Evolutionary conservation across 2,888 invertebrate species (phyloP), one percentile per base, ranked within the genome.

Genomic region (Acleris holmiana): DNA sequence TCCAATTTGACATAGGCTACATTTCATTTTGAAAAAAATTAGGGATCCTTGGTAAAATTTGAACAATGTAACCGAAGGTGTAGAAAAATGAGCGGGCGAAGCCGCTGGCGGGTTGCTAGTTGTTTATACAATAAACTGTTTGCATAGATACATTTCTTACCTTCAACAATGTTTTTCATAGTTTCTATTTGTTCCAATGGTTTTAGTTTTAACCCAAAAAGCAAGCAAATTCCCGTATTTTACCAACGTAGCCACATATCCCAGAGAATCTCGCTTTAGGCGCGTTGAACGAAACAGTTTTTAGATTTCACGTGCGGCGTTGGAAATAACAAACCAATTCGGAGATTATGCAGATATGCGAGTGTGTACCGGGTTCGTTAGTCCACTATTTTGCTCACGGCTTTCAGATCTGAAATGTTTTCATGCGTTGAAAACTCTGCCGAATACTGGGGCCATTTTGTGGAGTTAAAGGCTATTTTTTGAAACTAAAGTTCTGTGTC

Each of bases 281-380:
- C 48, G 44, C 41, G 53, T 23, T 46, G 48, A 29, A 53, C 50
- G 23, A 41, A 46, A 35, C 35, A 1, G 19, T 48, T 64, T 63
- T 64, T 58, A 65, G 53, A 50, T 58, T 59, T 10, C 47, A 49
- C 58, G 53, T 54, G 54, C 49, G 48, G 54, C 49, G 49, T 55
- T 48, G 21, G 35, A 51, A 44, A 49, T 65, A 64, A 59, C 64
- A 65, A 64, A 59, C 49, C 49, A 55, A 55, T 65, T 60, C 44
- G 49, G 55, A 48, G 59, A 65, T 65, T 67, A 72, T 67, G 70
- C 66, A 71, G 68, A 64, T 65, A 62, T 44, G 58, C 67, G 66
- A 65, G 65, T 58, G 40, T 48, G 23, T 44, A 50, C 44, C 25
- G 55, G 68, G 76, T 80, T 82, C 79, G 79, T 80, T 81, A 83